Evolutionary conservation across 2,888 invertebrate species (phyloP).

Genomic region (Limnephilus lunatus): DNA sequence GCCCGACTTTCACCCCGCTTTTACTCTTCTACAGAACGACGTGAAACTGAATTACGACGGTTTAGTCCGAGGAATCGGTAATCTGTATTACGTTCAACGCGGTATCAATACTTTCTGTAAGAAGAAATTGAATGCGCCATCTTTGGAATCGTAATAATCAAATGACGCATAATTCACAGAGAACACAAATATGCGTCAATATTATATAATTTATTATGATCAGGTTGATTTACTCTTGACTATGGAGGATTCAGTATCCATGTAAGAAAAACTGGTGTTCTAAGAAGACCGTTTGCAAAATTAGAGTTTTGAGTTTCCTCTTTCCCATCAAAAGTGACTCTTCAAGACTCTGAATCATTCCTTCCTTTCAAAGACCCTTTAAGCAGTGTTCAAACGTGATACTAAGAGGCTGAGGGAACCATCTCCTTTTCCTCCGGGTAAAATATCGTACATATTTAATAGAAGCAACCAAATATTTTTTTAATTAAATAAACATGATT

Average conservation of each 20-base stretch:
- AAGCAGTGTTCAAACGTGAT: background rate
- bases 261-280: background rate
- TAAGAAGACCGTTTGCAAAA: background rate
- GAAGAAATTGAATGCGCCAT: background rate
- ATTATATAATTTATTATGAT: background rate
- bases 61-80: background rate
- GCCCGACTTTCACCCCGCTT: background rate
- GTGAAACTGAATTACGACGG: background rate
- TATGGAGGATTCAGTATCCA: too few species aligned
- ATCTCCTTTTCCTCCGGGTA: too few species aligned
- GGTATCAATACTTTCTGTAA: background rate
- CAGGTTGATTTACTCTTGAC: background rate
- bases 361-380: background rate
- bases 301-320: background rate
- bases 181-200: background rate
- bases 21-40: background rate
- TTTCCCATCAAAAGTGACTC: background rate
- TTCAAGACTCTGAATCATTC: background rate
- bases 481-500: too few species aligned
- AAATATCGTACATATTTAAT: too few species aligned
- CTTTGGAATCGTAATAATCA: background rate
- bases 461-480: too few species aligned
- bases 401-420: too few species aligned
- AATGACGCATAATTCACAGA: background rate
- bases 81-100: background rate